Base-by-base conservation (phyloP, 2,113 vertebrate species). In the Procapra przewalskii region DNA sequence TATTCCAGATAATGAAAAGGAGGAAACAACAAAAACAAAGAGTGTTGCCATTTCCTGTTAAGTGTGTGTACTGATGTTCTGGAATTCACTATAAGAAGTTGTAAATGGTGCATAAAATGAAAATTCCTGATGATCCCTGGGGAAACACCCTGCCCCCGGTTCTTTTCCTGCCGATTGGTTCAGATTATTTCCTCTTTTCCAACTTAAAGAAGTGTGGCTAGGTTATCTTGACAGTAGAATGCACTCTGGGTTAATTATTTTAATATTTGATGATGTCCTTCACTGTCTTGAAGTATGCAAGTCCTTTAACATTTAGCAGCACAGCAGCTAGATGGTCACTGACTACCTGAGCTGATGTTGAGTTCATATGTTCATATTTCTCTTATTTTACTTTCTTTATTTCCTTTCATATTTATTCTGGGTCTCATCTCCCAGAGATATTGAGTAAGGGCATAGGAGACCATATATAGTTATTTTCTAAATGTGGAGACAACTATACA, bases 21-120 rank as follows among this genome's bases (percentile, higher is more conserved):
- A 88, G 88, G 95, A 96, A 96, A 92, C 95, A 94, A 87, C 92
- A 36, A 92, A 97, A 96, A 90, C 81, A 54, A 54, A 91, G 79
- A 92, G 81, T 93, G 79, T 93, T 97, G 95, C 84, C 85, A 82
- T 96, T 98, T 97, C 98, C 91, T 79, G 91, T 98, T 97, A 97
- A 97, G 95, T 79, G 62, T 94, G 91, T 93, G 33, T 96, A 86
- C 91, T 36, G 67, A 94, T 92, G 93, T 94, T 92, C 93, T 95
- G 81, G 95, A 97, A 97, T 97, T 98, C 62, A 90, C 83, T 88
- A 16, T 97, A 91, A 97, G 97, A 98, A 97, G 97, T 96, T 97
- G 97, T 93, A 97, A 98, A 98, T 97, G 98, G 92, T 98, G 98
- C 98, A 97, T 98, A 97, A 98, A 98, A 98, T 98, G 98, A 98